Percentiles rank a stretch among this genome's conserved stretches.
phyloP scores from a whole-genome alignment of 2,888 invertebrate species.

The Tenthredo notha region DNA sequence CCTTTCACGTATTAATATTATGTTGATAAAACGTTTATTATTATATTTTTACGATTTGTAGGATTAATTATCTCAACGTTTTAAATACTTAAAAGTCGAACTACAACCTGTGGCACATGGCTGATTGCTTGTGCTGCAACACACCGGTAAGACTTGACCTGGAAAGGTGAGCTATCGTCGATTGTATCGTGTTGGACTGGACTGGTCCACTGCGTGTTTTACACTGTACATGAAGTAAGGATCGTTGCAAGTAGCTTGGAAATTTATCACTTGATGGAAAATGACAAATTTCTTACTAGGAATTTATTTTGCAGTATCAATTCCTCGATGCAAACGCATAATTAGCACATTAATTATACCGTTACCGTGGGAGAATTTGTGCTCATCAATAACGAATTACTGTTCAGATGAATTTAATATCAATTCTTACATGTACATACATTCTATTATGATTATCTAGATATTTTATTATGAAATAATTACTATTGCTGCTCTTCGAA shows the following conservation, averaged over 20 bases:
- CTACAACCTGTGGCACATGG: conserved; percentile 9
- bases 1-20: not conserved
- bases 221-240: not conserved
- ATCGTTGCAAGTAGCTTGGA: not conserved
- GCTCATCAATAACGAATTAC: not conserved
- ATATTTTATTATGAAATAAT: not conserved
- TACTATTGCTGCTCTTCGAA: not conserved
- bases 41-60: not conserved
- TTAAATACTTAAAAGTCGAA: not conserved
- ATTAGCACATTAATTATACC: conserved; percentile 8
- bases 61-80: not conserved
- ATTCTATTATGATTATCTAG: not conserved
- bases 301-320: not conserved
- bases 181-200: conserved; percentile 1
- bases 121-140: conserved; percentile 24
- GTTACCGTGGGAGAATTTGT: not conserved
- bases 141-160: conserved; percentile 41
- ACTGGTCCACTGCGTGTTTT: not conserved
- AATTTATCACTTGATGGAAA: not conserved
- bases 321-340: not conserved
- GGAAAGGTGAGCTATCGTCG: conserved; percentile 37
- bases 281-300: conserved; percentile 18
- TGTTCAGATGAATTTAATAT: not conserved
- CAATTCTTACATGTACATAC: not conserved
- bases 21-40: not conserved